phyloP scores from a whole-genome alignment of 2,888 invertebrate genomes.

The Willowsia nigromaculata region DNA sequence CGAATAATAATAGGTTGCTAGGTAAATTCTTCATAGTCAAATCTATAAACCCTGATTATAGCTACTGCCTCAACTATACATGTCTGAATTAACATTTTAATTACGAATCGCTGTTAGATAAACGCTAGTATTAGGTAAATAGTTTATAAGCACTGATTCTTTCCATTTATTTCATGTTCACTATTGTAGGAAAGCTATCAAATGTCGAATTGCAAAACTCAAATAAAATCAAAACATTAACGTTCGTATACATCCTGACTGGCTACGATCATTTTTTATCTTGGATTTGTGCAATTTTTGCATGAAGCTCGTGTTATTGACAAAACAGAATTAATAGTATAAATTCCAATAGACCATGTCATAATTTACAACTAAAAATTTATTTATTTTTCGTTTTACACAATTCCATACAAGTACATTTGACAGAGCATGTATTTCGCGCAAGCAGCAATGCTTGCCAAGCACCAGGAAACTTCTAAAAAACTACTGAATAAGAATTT shows the following conservation, averaged over 20 bases:
- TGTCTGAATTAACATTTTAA: background rate
- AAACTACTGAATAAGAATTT: slow-evolving; percentile 1
- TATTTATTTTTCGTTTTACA: background rate
- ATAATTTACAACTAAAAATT: background rate
- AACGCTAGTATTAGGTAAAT: background rate
- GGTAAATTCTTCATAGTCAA: background rate
- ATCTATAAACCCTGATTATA: background rate
- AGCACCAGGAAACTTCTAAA: background rate
- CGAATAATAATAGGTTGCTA: background rate
- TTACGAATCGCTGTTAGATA: background rate
- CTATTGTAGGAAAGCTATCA: too few relatives aligned
- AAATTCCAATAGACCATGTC: too few relatives aligned
- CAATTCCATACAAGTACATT: background rate
- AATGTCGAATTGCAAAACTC: too few relatives aligned
- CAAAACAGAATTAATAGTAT: too few relatives aligned
- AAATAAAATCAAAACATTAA: too few relatives aligned
- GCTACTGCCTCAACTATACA: too few relatives aligned
- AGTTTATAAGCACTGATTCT: too few relatives aligned
- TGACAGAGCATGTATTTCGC: background rate
- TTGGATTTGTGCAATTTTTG: too few relatives aligned
- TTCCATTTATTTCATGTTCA: too few relatives aligned
- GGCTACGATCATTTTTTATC: too few relatives aligned
- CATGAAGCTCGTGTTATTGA: too few relatives aligned
- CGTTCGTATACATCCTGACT: too few relatives aligned
- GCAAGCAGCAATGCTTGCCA: background rate